These are phyloP conservation scores for Grammomys surdaster DNA, from an alignment of 2,113 vertebrate species.

Conservation along the genomic window DNA sequence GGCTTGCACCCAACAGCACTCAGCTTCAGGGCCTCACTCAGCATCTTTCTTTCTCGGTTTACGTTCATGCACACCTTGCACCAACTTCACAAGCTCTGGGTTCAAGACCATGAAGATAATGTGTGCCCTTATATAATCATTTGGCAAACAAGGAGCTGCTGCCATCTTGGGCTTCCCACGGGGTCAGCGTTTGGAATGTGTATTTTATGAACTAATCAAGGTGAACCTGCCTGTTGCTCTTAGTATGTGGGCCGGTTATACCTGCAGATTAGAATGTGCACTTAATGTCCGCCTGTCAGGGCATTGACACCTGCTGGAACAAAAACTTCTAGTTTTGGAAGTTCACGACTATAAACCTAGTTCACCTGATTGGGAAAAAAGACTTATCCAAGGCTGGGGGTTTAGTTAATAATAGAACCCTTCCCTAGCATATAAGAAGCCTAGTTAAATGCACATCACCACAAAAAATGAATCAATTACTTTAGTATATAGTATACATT, in stretches of 20 bases:
- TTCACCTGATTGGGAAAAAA: not conserved
- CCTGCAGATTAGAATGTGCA: not conserved
- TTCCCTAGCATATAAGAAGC: not conserved
- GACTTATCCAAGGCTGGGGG: not conserved
- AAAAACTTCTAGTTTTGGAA: not conserved
- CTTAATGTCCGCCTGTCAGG: not conserved
- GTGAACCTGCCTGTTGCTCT: not conserved
- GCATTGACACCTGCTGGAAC: not conserved
- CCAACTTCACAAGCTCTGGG: not conserved
- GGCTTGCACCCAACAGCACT: not conserved
- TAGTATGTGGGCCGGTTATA: not conserved
- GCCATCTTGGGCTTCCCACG: not conserved
- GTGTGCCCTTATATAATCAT: not conserved
- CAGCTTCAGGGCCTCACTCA: slow-evolving; percentile 20
- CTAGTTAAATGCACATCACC: not conserved
- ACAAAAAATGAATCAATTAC: not conserved
- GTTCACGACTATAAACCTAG: not conserved
- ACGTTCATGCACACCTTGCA: not conserved
- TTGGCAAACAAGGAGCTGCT: not conserved
- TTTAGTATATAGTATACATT: not conserved
- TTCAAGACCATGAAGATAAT: slow-evolving; percentile 56
- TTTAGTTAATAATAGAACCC: not conserved
- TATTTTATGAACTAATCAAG: slow-evolving; percentile 51
- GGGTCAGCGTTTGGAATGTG: not conserved
- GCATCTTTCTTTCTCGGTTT: not conserved